phyloP scores from a whole-genome alignment of 2,888 invertebrate genomes.

The Macropis europaea region DNA sequence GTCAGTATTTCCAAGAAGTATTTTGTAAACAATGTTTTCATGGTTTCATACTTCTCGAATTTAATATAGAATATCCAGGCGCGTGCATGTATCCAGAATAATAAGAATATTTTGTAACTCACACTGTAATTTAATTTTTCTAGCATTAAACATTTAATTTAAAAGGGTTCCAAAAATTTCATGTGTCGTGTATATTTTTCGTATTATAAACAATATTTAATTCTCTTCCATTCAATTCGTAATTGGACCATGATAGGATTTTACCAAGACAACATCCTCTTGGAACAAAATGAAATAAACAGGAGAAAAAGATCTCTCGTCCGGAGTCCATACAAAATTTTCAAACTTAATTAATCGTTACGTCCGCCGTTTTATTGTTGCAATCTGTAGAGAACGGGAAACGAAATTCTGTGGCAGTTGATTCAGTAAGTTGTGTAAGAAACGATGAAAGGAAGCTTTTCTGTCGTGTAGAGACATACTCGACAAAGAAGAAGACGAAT shows the following conservation, averaged over 20 bases:
- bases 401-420: constrained; percentile 8
- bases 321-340: background rate
- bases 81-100: no score
- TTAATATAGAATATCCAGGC: no score
- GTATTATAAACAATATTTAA: no score
- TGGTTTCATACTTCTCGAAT: no score
- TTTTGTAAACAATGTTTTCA: no score
- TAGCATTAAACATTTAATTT: no score
- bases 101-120: no score
- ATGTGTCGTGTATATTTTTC: no score
- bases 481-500: constrained; percentile 28
- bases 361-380: background rate
- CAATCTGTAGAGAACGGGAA: constrained; percentile 2
- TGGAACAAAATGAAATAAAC: background rate
- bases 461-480: constrained; percentile 12
- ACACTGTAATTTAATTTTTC: no score
- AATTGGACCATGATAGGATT: background rate
- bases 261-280: background rate
- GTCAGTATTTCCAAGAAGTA: no score
- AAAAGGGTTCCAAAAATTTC: no score
- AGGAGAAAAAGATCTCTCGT: background rate
- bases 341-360: background rate
- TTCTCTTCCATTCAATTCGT: no score
- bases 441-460: background rate
- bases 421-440: constrained; percentile 5